These are phyloP conservation scores for Platycheirus rosarum DNA, from an alignment of 2,888 invertebrate genomes.

Conservation along the genomic window DNA sequence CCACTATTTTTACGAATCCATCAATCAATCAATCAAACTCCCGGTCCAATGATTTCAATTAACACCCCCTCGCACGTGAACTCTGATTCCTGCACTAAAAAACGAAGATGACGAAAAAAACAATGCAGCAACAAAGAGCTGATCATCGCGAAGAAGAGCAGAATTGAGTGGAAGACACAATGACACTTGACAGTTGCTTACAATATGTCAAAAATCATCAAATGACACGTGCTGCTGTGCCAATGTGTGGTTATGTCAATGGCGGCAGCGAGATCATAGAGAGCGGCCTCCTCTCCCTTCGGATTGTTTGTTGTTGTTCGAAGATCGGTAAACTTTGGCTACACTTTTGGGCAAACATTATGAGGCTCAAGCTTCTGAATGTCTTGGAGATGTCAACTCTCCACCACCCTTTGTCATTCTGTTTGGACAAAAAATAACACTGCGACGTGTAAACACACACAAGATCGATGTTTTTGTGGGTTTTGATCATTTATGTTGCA, in stretches of 20 bases:
- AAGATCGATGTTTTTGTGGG: constrained; percentile 7
- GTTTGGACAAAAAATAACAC: constrained; percentile 40
- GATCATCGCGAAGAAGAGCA: constrained; percentile 2
- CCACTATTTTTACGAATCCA: constrained; percentile 53
- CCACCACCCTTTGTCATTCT: not conserved
- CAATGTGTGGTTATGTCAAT: constrained; percentile 41
- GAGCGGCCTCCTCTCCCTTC: not conserved
- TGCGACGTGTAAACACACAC: constrained; percentile 2
- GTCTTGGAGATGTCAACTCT: constrained; percentile 11
- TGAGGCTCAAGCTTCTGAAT: constrained; percentile 62
- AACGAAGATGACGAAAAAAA: constrained; percentile 35
- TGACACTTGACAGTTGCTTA: constrained; percentile 42
- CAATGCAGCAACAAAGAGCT: not conserved
- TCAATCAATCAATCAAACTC: constrained; percentile 66
- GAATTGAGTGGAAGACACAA: too few relatives aligned
- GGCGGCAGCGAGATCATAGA: constrained; percentile 53
- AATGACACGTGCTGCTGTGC: constrained; percentile 59
- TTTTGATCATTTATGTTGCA: constrained; percentile 60
- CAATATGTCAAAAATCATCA: constrained; percentile 68
- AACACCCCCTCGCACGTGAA: constrained; percentile 56
- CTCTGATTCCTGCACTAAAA: constrained; percentile 18
- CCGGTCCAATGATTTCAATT: constrained; percentile 62
- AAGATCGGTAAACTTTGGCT: constrained; percentile 21
- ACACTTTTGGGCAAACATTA: constrained; percentile 32
- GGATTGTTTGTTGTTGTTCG: constrained; percentile 21